Base-by-base conservation (phyloP, 1,140 invertebrate genomes). In the Belonocnema kinseyi region DNA sequence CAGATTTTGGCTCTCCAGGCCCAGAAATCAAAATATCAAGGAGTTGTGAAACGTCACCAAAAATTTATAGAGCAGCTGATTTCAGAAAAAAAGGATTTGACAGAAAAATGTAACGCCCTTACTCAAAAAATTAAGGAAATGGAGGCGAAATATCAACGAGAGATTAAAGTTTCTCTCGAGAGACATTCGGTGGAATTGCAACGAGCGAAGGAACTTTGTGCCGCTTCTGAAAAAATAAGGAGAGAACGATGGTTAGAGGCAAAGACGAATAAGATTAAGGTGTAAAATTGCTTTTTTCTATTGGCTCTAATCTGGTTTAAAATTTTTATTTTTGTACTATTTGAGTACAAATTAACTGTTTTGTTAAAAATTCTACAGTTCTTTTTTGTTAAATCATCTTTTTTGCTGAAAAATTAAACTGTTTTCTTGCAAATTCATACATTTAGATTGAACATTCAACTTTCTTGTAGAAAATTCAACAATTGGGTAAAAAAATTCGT, bases 201-300 rank as follows among this genome's bases (percentile, higher is more conserved):
- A 56, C 92, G 93, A 26, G 88, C 93, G 1, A 94, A 94, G 80
- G 94, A 95, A 75, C 93, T 93, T 75, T 93, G 93, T 1, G 86
- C 92, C n/a, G 94, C 94, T 2, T 93, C 93, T 0, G 94, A 95
- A 85, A 95, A 95, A 88, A 90, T 94, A 10, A 88, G 93, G 17
- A 90, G 94, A 17, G 94, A 95, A 82, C 91, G 93, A 81, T 95
- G 94, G 94, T 92, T 95, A 21, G 94, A 94, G 73, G 90, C 92
- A 21, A 95, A 95, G 86, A 95, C 94, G 0, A 93, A 94, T 77
- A 95, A 95, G 88, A 95, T 95, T 77, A 95, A 95, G 89, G 94
- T 94, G 78, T 79, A 19, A 75, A 17, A 77, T 74, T 76, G 58
- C 52, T 74, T 33, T 33, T 33, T 33, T 33, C 5, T 5, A 33